Evolutionary conservation across 2,113 vertebrate genomes (phyloP).

Genomic region (Brienomyrus brachyistius): DNA sequence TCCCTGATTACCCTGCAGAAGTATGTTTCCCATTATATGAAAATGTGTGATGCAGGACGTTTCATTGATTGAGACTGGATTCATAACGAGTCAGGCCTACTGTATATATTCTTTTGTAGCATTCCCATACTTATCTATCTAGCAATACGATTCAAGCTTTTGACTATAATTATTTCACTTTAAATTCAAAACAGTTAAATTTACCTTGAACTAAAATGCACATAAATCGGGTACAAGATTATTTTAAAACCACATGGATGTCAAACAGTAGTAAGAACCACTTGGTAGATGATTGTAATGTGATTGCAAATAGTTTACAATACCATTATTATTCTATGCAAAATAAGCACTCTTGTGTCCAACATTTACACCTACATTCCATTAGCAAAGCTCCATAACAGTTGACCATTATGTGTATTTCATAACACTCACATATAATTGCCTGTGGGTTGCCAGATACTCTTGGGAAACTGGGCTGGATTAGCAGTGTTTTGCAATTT

Average conservation of each 20-base stretch:
- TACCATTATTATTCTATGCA: neutral
- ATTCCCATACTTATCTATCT: neutral
- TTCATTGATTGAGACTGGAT: neutral
- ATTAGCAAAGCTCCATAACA: neutral
- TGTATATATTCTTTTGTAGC: neutral
- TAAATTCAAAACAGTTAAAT: neutral
- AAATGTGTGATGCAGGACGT: neutral
- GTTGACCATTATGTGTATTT: neutral
- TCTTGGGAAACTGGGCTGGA: neutral
- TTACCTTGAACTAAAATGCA: neutral
- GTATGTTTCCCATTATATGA: neutral
- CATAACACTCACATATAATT: neutral
- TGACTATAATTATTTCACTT: neutral
- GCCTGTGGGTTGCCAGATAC: constrained; percentile 13
- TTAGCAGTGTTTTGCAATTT: constrained; percentile 19
- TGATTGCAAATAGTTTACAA: neutral
- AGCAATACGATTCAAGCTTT: neutral
- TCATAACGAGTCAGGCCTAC: neutral
- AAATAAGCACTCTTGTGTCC: neutral
- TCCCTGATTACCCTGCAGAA: neutral
- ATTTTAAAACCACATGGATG: neutral
- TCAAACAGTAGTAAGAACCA: neutral
- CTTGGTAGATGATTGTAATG: neutral
- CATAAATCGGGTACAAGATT: neutral
- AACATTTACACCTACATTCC: neutral